Evolutionary conservation across 53 echinoderm and acorn worm species (phyloP).

Genomic region (Henricia sp.): DNA sequence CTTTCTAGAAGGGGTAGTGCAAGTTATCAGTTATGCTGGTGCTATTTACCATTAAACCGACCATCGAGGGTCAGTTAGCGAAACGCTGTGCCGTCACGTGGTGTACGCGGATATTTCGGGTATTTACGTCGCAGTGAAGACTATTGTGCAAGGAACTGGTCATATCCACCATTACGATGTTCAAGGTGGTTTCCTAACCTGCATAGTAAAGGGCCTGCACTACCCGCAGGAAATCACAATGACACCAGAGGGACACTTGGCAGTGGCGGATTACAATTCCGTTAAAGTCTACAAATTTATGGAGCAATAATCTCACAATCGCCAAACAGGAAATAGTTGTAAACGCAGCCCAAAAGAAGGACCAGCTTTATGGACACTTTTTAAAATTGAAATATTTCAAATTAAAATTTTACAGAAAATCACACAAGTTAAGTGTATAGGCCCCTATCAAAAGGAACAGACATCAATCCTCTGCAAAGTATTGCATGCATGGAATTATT

Average conservation of each 20-base stretch:
- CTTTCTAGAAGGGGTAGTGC: background rate
- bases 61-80: background rate
- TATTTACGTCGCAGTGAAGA: constrained; percentile 8
- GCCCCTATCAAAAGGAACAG: too few species aligned
- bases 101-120: background rate
- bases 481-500: too few species aligned
- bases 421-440: too few species aligned
- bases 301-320: too few species aligned
- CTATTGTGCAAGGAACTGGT: background rate
- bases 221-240: constrained; percentile 7
- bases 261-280: background rate
- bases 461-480: too few species aligned
- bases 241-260: constrained; percentile 12
- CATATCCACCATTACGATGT: constrained; percentile 19
- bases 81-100: background rate
- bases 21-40: background rate
- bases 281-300: background rate
- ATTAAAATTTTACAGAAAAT: too few species aligned
- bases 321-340: too few species aligned
- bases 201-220: constrained; percentile 17
- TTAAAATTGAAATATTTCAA: too few species aligned
- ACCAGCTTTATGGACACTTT: too few species aligned
- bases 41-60: background rate
- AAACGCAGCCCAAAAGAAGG: too few species aligned
- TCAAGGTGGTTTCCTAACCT: background rate